Base-by-base conservation (phyloP, 1,140 invertebrate genomes). In the Chelonus insularis region DNA sequence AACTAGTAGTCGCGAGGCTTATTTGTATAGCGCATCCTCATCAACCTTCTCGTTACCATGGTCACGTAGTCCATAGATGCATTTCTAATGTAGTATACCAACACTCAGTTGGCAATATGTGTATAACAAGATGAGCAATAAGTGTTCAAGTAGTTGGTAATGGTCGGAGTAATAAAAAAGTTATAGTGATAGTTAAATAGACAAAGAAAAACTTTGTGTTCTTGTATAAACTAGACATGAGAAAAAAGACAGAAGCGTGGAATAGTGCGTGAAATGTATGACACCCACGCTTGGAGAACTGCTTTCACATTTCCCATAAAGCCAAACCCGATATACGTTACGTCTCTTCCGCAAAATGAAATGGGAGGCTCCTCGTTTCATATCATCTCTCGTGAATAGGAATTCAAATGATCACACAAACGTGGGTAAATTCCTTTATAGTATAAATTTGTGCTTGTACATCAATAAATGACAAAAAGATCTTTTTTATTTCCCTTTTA, bases 261-360 rank as follows among this genome's bases (percentile, higher is more conserved):
- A 34, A 37, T 14, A 48, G 50, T 66, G 68, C 69, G 71, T 68
- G 68, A 72, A 69, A 72, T 65, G 54, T 62, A 50, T 63, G 61
- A 68, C 71, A 70, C 71, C 69, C 66, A 67, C 66, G 36, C 29
- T 43, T 12, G 18, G 25, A 12, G 23, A 63, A 43, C 64, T 60
- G 64, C 72, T 73, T 73, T 73, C 72, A 72, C 72, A 66, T 72
- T 73, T 71, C 69, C 65, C 71, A 70, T 70, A 69, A 65, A 60
- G 36, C 60, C 37, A 56, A 65, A 47, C 61, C 54, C 47, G 36
- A 45, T 54, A 63, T 59, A 58, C 63, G 62, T 55, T 59, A 64
- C 48, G 60, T 50, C 60, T 39, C 34, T 25, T n/a, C n/a, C n/a
- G n/a, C n/a, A n/a, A 43, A 41, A 21, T 57, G 32, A 60, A 60